These are phyloP conservation scores for Calameuta pallipes DNA, from an alignment of 2,888 invertebrate genomes.

Conservation along the genomic window DNA sequence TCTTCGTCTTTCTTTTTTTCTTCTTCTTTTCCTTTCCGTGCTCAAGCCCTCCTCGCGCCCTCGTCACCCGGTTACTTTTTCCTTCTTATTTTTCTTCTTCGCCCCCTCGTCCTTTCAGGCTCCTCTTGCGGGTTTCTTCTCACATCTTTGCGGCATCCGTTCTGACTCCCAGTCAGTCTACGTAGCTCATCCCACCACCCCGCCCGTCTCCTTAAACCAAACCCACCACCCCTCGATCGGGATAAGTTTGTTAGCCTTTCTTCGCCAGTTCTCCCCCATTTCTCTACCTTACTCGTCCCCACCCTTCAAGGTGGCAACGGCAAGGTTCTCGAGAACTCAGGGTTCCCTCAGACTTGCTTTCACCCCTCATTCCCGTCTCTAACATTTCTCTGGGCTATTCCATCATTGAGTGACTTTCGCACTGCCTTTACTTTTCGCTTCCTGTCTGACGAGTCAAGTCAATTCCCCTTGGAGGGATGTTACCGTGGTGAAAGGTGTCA, in stretches of 20 bases:
- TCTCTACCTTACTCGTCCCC: slow-evolving; percentile 33
- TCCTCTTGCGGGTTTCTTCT: slow-evolving; percentile 21
- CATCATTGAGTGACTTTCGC: background rate
- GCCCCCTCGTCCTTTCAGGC: slow-evolving; percentile 11
- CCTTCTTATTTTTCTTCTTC: slow-evolving; percentile 22
- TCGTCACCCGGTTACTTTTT: slow-evolving; percentile 22
- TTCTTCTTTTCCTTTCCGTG: slow-evolving; percentile 20
- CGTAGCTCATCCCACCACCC: slow-evolving; percentile 30
- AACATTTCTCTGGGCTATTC: background rate
- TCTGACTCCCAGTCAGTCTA: slow-evolving; percentile 11
- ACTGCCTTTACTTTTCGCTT: background rate
- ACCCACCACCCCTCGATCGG: slow-evolving; percentile 39
- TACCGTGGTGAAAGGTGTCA: slow-evolving; percentile 17
- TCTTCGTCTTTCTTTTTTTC: slow-evolving; percentile 22
- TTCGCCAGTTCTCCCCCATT: background rate
- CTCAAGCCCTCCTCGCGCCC: slow-evolving; percentile 12
- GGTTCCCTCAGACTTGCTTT: background rate
- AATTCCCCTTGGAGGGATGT: background rate
- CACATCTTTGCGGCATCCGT: slow-evolving; percentile 20
- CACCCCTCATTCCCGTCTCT: background rate
- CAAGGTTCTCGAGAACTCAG: background rate
- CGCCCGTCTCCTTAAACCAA: background rate
- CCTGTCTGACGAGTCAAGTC: background rate
- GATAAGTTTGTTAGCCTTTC: slow-evolving; percentile 54
- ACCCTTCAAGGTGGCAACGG: background rate